phyloP scores from a whole-genome alignment of 1,140 invertebrate genomes.

The Wiebesia pumilae region DNA sequence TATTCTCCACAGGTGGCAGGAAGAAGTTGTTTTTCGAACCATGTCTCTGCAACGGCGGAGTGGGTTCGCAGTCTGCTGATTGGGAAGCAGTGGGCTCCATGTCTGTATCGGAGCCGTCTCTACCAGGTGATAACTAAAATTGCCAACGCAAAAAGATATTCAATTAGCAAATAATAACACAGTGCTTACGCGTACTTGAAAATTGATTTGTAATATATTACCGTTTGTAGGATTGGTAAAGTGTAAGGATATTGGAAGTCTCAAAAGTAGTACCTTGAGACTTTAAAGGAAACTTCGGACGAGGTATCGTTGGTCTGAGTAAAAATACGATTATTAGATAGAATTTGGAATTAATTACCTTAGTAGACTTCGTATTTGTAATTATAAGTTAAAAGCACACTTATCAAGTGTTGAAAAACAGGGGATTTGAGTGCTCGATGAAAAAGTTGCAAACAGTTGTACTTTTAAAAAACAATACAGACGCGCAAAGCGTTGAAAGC shows the following conservation, averaged over 20 bases:
- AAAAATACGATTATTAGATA: neutral
- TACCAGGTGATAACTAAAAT: conserved; percentile 85
- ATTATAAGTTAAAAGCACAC: conserved; percentile 27
- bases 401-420: neutral
- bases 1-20: conserved; percentile 81
- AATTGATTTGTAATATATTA: neutral
- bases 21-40: conserved; percentile 95
- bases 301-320: conserved; percentile 30
- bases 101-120: conserved; percentile 85
- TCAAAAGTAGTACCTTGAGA: conserved; percentile 36
- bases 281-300: conserved; percentile 33
- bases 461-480: conserved; percentile 17
- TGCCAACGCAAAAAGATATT: conserved; percentile 22
- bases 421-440: neutral
- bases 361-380: too few species aligned
- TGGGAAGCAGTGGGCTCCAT: conserved; percentile 91
- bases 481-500: conserved; percentile 21
- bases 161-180: neutral
- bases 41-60: conserved; percentile 90
- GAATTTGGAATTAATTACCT: neutral
- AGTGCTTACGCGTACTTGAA: neutral
- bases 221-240: neutral
- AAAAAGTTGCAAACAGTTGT: neutral
- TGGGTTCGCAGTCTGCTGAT: conserved; percentile 94
- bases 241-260: conserved; percentile 27